Conservation (phyloP, 2,888 invertebrate genomes). For the Caenorhabditis japonica region DNA sequence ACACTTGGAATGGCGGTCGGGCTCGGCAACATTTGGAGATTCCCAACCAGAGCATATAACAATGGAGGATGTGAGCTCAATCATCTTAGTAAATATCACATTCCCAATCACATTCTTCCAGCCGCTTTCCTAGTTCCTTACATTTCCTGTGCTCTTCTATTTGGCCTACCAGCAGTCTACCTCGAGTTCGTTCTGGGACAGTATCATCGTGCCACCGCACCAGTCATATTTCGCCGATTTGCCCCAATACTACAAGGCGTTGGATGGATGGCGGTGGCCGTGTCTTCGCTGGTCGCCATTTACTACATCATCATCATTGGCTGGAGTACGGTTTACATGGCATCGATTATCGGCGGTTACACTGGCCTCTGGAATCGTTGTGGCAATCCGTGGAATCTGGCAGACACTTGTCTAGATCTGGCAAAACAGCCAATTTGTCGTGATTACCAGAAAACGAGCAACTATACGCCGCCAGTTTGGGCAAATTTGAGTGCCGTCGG, state of each 20-base stretch:
- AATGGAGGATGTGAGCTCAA: conserved; percentile 66
- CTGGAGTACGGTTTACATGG: conserved; percentile 88
- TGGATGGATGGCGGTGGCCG: conserved; percentile 91
- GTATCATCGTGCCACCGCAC: conserved; percentile 51
- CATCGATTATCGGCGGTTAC: conserved; percentile 29
- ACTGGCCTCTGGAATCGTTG: conserved; percentile 48
- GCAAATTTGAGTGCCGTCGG: conserved; percentile 12
- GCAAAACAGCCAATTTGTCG: conserved; percentile 2
- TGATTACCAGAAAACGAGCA: not conserved
- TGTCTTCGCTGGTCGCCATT: conserved; percentile 93
- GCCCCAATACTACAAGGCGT: conserved; percentile 80
- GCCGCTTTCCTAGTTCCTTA: conserved; percentile 78
- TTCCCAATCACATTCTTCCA: conserved; percentile 48
- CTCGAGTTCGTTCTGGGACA: conserved; percentile 77
- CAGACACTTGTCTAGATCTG: conserved; percentile 29
- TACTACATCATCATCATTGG: conserved; percentile 96
- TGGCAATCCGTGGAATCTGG: conserved; percentile 49
- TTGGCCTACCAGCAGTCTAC: conserved; percentile 77
- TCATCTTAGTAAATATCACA: too few relatives aligned
- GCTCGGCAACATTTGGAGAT: conserved; percentile 68
- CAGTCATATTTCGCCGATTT: conserved; percentile 43
- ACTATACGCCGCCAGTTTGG: conserved; percentile 5
- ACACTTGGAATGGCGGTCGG: conserved; percentile 58
- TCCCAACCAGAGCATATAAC: conserved; percentile 69
- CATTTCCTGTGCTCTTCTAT: conserved; percentile 76